Base-by-base conservation (phyloP, 2,888 invertebrate species). In the Polyommatus iphigenia region DNA sequence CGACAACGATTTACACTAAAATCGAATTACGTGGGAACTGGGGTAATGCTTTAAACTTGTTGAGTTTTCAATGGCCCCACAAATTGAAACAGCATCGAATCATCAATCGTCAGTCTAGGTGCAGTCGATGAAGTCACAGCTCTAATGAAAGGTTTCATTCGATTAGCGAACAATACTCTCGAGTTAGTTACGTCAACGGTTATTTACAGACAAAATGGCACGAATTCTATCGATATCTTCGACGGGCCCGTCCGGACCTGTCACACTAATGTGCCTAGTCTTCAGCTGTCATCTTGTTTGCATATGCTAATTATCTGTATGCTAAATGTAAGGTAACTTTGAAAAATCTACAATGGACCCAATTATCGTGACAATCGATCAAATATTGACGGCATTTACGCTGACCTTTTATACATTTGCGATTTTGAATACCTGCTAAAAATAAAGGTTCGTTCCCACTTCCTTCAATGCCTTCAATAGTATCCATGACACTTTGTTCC, bases 1-100 rank as follows among this genome's bases (percentile, higher is more conserved):
- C 67, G 29, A 67, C 29, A 67, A 67, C 67, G 7, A 59, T 59
- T 59, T 72, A 72, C 8, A 72, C 72, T 20, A 41, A 72, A 75
- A 54, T 29, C 24, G 7, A 75, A 75, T 75, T 54, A 50, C 72
- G 20, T 82, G 83, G 83, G 83, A 91, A 85, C 88, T 90, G 83
- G 91, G 90, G 85, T 90, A 91, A 90, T 89, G 87, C 87, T 85
- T 82, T 82, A 83, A 83, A 83, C 83, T 81, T 86, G 84, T 86
- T 84, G 84, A 13, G 85, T 85, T 87, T 85, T 87, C 90, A 91
- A 90, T 89, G 91, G 90, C 86, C 87, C 90, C 84, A 85, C 90
- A 91, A 92, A 92, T 92, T 91, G 89, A 89, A 90, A 86, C 88
- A 87, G 87, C 89, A 90, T 90, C 89, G 86, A 87, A 87, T 86